phyloP scores from a whole-genome alignment of 2,888 invertebrate genomes.

The Cybosia mesomella region DNA sequence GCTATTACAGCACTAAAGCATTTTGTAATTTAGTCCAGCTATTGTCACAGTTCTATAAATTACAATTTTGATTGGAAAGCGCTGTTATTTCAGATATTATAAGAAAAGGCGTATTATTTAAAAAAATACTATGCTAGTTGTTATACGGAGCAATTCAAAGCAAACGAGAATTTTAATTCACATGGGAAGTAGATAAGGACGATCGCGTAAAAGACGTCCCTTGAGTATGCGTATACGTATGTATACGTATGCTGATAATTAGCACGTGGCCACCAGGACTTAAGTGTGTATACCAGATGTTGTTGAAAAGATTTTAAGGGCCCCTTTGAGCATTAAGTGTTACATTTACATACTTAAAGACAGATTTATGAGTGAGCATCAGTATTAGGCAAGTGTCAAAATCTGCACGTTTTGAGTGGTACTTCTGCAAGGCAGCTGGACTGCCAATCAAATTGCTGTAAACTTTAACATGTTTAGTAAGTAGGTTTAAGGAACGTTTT shows the following conservation, averaged over 20 bases:
- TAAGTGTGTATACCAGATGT: constrained; percentile 52
- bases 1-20: too few species aligned
- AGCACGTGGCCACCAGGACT: constrained; percentile 45
- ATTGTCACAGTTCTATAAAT: too few species aligned
- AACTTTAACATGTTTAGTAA: constrained; percentile 22
- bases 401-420: constrained; percentile 70
- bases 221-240: constrained; percentile 38
- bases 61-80: too few species aligned
- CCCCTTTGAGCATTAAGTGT: constrained; percentile 27
- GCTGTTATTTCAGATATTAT: too few species aligned
- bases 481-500: too few species aligned
- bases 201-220: constrained; percentile 13
- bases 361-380: constrained; percentile 61
- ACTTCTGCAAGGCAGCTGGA: constrained; percentile 60
- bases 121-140: neutral
- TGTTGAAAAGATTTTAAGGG: constrained; percentile 41
- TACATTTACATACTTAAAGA: constrained; percentile 53
- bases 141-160: neutral
- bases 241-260: constrained; percentile 42
- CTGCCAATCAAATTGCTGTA: constrained; percentile 35
- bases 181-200: constrained; percentile 7
- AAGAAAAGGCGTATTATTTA: too few species aligned
- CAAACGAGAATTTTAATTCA: neutral
- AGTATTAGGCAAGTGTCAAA: constrained; percentile 56
- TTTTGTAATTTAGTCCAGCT: too few species aligned